A percentile compares a stretch with the other conserved stretches of the same genome.
phyloP scores from a whole-genome alignment of 2,888 invertebrate genomes.

The Mesorhabditis sp. region DNA sequence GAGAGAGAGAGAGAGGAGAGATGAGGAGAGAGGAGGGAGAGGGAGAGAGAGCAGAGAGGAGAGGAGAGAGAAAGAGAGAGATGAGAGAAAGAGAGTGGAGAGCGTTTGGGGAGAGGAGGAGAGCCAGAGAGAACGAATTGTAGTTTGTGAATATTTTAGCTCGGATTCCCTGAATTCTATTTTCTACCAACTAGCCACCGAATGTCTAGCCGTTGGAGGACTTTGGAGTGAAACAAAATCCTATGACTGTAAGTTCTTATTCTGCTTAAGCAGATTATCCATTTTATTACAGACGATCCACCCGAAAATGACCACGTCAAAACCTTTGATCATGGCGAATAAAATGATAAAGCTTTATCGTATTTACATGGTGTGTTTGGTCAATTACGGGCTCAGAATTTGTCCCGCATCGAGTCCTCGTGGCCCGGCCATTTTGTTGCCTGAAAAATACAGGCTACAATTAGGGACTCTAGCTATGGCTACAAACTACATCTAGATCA shows the following conservation, averaged over 20 bases:
- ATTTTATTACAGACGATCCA: background rate
- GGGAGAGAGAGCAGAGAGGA: too few species aligned
- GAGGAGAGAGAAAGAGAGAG: too few species aligned
- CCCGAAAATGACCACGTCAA: background rate
- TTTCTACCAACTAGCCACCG: slow-evolving; percentile 1
- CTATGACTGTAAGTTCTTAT: background rate
- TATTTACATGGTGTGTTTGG: background rate
- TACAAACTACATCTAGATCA: too few species aligned
- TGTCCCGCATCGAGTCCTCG: background rate
- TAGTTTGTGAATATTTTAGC: too few species aligned
- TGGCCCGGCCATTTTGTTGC: background rate
- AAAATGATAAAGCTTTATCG: background rate
- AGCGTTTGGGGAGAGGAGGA: too few species aligned
- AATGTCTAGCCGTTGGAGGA: background rate
- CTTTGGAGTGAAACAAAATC: background rate
- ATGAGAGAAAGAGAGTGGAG: too few species aligned
- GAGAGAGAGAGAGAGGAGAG: too few species aligned
- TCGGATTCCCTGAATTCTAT: background rate
- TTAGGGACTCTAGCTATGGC: background rate
- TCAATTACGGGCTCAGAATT: background rate
- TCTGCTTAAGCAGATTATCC: too few species aligned
- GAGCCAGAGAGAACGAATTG: too few species aligned
- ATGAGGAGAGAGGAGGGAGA: too few species aligned
- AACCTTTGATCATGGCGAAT: background rate
- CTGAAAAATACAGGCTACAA: background rate